Base-by-base conservation (phyloP, 2,797 vertebrate species). In the Epinephelus malabaricus region DNA sequence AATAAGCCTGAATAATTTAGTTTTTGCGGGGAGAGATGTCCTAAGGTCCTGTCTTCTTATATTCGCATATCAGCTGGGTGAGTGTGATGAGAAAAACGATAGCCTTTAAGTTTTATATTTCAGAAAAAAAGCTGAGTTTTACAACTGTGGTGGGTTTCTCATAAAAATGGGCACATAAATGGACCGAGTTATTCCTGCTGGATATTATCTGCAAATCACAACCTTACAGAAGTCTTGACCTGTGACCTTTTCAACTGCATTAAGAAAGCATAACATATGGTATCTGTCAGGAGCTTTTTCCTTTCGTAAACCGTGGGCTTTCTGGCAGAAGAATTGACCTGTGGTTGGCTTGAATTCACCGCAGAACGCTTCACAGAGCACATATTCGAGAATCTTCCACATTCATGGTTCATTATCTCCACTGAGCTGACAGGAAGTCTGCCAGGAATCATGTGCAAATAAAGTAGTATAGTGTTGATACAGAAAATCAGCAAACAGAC, bases 1-100 rank as follows among this genome's bases (percentile, higher is more conserved):
- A 90, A 91, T 91, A 87, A 90, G 74, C 47, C 61, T 93, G 89
- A 95, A 93, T 94, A 89, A 94, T 93, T 94, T 92, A 92, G 81
- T 67, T 81, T 86, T 84, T 78, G 73, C 80, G 38, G 64, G 86
- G 46, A 69, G 69, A 84, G 23, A 81, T 88, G 80, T 92, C 89
- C 88, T 76, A 21, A 65, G 87, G 91, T 92, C 68, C 78, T 70
- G 66, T 89, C 75, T 87, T 73, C 71, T 78, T 76, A 92, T 84
- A 78, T 79, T 71, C 66, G 8, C 64, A 61, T 77, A 87, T 82
- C 58, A 83, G 68, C 81, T 49, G 49, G 69, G 61, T 40, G 4
- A 86, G 71, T 49, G 62, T 72, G 68, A 88, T 86, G 74, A 75
- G 76, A 78, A 84, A 88, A 86, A 75, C 3, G 13, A 84, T 61